Evolutionary conservation across 2,888 invertebrate genomes (phyloP), one percentile per base, ranked within the genome.

Genomic region (Calliphora vomitoria): DNA sequence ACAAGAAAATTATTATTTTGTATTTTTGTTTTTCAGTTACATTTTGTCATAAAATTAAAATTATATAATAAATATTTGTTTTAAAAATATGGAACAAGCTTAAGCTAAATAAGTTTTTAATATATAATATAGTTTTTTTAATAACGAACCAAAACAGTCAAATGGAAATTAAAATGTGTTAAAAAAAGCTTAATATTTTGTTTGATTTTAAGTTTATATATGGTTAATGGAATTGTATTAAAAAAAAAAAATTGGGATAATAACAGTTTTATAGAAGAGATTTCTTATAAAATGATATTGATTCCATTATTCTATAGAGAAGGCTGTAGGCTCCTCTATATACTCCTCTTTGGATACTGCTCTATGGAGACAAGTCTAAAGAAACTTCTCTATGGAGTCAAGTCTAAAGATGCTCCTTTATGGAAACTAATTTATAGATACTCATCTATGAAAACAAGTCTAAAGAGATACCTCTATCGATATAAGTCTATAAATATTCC

Each of bases 1-100:
- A 87, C 68, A 84, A 84, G 44, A 82, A 82, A 76, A 62, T 72
- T 74, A 72, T 53, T 58, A 25, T 81, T 60, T 4, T 74, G 44
- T 53, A 66, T 69, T 25, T 66, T 68, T 18, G n/a, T 78, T 60
- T 13, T 35, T 35, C 35, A 35, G 35, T 35, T 35, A 35, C 35
- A 6, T 35, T 35, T 35, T 35, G 5, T 5, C 6, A 6, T 35
- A 35, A 60, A 75, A 78, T 55, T 55, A 47, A 69, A 66, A 53
- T 44, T 15, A 25, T 62, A 53, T 60, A 20, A 53, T 60, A 20
- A 50, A 47, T 71, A 71, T 58, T 38, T 31, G 53, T 15, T 50
- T 58, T 20, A 44, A 66, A 18, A 55, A 50, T 60, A 55, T 53
- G 50, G 47, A 84, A 81, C 72, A 87, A 84, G 83, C 87, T 76